Evolutionary conservation across 2,888 invertebrate genomes (phyloP), one percentile per base, ranked within the genome.

Genomic region (Leucophenga montana): DNA sequence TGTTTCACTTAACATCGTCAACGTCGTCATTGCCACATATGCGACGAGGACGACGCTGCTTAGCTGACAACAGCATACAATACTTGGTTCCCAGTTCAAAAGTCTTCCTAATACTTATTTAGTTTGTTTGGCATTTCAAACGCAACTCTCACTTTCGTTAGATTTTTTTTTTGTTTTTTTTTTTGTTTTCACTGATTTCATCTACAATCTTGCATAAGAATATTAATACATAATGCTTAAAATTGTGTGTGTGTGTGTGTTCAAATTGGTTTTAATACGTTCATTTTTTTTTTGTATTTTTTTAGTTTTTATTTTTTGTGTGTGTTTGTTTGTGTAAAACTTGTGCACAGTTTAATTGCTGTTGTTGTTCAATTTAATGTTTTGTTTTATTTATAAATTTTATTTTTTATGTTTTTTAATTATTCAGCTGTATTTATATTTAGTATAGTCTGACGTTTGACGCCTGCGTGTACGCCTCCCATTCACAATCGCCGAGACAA

Each of bases 401-500:
- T 84, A 79, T 78, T 77, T 82, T 69, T 71, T 67, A 56, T 33
- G 48, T 44, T 5, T 56, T 68, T 78, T 75, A 72, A 79, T 77
- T 79, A 82, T 39, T 39, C 69, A n/a, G 39, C 69, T 79, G 77
- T 78, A 80, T 69, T 70, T 67, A 64, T 74, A 64, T 74, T 84
- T 79, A 78, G 79, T 85, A 80, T 74, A 75, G 79, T 77, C 82
- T 84, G 83, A 79, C 81, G 78, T 84, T 82, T 78, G 85, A 77
- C 71, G 85, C 78, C 78, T 82, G 81, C 78, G 88, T 88, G 77
- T 87, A 88, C 75, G 88, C 88, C 79, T 89, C 89, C 86, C 88
- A 89, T 79, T 89, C 88, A 79, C 88, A 89, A 78, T 88, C 89
- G 82, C 88, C 89, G 77, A 89, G 85, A 79, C 89, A 89, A 77